Evolutionary conservation across 2,888 invertebrate genomes (phyloP), one percentile per base, ranked within the genome.

Genomic region (Lasioglossum figueresi): DNA sequence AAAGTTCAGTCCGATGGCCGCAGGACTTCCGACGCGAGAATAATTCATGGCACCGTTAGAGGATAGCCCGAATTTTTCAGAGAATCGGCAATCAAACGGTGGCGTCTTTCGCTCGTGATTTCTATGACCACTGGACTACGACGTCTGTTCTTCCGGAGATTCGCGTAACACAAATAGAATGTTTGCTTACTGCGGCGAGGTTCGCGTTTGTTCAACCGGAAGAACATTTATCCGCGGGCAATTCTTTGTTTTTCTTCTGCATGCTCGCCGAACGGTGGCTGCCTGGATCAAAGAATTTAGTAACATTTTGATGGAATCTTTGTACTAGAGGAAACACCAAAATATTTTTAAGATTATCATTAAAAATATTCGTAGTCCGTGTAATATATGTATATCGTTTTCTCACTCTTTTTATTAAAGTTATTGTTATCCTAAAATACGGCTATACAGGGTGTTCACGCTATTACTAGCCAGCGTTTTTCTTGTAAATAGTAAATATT

Each of bases 11-110:
- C 31, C 31, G 70, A n/a, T 23, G 40, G n/a, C 16, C 16, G n/a
- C 37, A 19, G 56, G 79, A 76, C 79, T 85, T 77, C 85, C 56
- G 19, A 14, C 45, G 12, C n/a, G 16, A 45, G 56, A 79, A 82
- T 79, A 68, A 76, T 82, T 86, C 73, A 85, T 48, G 56, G 19
- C 66, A 34, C 23, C 19, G 66, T 66, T 23, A 8, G 10, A 8
- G 66, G 34, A 8, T 1, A 34, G 23, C 19, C 66, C 31, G 8
- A 66, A 66, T 66, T 34, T 66, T 34, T 66, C 34, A 19, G 19
- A 3, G 59, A n/a, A 31, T 16, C 27, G 16, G 27, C 14, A 27
- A 59, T 59, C 27, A 27, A 59, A 27, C 14, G 59, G 59, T 27
- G 27, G 59, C 5, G 2, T 5, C 27, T 16, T 31, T 31, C 59